Base-by-base conservation (phyloP, 2,888 invertebrate species). In the Hirtodrosophila duncani region DNA sequence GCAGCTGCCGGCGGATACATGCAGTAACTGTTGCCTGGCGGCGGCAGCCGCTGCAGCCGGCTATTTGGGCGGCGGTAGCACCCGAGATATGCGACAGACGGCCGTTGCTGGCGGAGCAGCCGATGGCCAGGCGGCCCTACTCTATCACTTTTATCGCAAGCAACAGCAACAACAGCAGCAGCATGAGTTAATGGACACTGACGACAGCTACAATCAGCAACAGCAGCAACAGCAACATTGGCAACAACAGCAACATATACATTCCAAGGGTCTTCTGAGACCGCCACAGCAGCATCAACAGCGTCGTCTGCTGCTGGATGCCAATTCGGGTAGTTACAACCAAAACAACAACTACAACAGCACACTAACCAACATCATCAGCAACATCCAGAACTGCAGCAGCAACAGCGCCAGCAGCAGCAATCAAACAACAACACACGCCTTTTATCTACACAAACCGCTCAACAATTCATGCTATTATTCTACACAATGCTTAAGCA, bases 261-360 rank as follows among this genome's bases (percentile, higher is more conserved):
- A 77, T 77, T 75, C 74, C 77, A 75, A 77, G 72, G 44, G 66
- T 33, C 67, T 72, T 30, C 33, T 72, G 36, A 60, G 65, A 37
- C 72, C 72, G 39, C 56, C 53, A 43, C 49, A 34, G 48, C 71
- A 62, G 23, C 61, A 55, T 10, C 62, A 53, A 10, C 57, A 43
- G 52, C 75, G 81, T 17, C 83, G 82, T 7, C 65, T 83, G 71
- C 79, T 84, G 69, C 69, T 85, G 82, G 86, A 86, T 62, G 79
- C 83, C 57, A 85, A 86, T 83, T 82, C 85, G 78, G 86, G 86
- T 86, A 85, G 82, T 75, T 85, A 85, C 84, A 75, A 31, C n/a
- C 43, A n/a, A n/a, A n/a, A n/a, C n/a, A 43, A 27, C 50, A 51
- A 53, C 50, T 50, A 48, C 58, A 44, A 44, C n/a, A n/a, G n/a